Conservation (phyloP, 2,113 vertebrate genomes). For the Ellobius talpinus region DNA sequence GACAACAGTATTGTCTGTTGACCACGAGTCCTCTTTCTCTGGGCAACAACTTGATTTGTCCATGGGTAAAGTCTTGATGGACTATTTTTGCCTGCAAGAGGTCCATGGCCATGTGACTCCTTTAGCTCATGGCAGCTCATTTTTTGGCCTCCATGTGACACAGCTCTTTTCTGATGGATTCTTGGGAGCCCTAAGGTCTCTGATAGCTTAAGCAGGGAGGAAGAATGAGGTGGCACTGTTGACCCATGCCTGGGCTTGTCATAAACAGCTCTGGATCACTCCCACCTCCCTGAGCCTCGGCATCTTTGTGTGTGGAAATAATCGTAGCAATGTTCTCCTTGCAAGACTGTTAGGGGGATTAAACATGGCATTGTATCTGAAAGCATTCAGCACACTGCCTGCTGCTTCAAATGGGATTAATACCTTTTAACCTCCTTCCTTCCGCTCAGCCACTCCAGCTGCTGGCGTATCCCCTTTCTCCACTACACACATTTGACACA, state of each 20-base stretch:
- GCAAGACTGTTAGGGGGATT: constrained; percentile 53
- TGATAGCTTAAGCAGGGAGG: background rate
- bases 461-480: constrained; percentile 79
- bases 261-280: background rate
- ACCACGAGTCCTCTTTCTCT: background rate
- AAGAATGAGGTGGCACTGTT: background rate
- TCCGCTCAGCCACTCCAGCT: constrained; percentile 78
- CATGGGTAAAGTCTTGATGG: background rate
- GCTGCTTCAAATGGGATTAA: constrained; percentile 80
- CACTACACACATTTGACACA: constrained; percentile 72
- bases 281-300: background rate
- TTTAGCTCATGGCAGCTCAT: background rate
- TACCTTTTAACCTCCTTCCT: constrained; percentile 78
- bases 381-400: constrained; percentile 74
- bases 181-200: background rate
- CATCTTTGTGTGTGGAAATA: constrained; percentile 41
- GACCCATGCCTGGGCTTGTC: background rate
- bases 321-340: constrained; percentile 44
- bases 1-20: background rate
- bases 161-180: background rate
- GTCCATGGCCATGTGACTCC: no score
- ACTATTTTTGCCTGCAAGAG: background rate
- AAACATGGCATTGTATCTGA: constrained; percentile 71
- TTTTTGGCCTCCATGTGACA: background rate
- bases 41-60: background rate